phyloP scores from a whole-genome alignment of 2,888 invertebrate genomes.

The Noctua comes region DNA sequence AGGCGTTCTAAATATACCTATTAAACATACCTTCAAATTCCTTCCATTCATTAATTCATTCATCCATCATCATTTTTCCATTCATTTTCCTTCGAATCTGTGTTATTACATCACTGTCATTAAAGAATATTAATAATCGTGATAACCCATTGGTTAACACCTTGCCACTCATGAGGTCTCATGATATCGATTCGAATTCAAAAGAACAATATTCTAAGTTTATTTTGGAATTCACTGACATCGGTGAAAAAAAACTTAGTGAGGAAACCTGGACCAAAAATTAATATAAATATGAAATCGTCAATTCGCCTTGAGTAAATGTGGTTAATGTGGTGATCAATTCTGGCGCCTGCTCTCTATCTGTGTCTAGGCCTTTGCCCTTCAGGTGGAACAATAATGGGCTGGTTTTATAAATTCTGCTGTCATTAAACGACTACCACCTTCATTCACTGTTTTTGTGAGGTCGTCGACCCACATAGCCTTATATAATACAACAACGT shows the following conservation, averaged over 20 bases:
- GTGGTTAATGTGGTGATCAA: not conserved
- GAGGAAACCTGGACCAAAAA: not conserved
- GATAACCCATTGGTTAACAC: not conserved
- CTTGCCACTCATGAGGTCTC: not conserved
- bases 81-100: not conserved
- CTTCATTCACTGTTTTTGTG: slow-evolving; percentile 11
- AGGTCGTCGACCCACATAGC: slow-evolving; percentile 33
- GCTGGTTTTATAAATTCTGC: not conserved
- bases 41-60: too few relatives aligned
- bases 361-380: not conserved
- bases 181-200: not conserved
- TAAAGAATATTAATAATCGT: not conserved
- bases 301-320: not conserved
- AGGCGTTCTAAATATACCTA: not conserved
- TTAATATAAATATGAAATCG: not conserved
- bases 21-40: not conserved
- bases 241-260: not conserved
- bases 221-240: not conserved
- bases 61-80: too few relatives aligned
- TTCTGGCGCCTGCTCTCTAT: not conserved
- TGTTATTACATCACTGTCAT: not conserved
- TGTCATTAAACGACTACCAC: not conserved
- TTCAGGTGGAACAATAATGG: not conserved
- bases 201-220: not conserved
- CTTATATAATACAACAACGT: slow-evolving; percentile 19